phyloP scores from a whole-genome alignment of 2,888 invertebrate genomes.

The Coleophora deauratella region DNA sequence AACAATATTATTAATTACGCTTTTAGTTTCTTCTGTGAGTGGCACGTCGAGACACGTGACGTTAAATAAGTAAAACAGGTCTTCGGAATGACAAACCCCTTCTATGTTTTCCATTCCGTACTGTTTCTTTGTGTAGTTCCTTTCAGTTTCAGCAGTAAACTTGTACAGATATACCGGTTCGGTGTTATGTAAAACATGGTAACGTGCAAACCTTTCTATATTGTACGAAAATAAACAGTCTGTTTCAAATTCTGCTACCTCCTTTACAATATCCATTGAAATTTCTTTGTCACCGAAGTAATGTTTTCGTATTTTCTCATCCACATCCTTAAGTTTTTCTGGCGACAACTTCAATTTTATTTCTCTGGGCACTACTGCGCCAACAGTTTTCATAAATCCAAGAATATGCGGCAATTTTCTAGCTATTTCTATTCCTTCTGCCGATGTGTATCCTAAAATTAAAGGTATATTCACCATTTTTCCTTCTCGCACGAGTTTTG shows the following conservation, averaged over 20 bases:
- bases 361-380: slow-evolving; percentile 55
- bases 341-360: slow-evolving; percentile 42
- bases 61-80: slow-evolving; percentile 52
- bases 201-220: slow-evolving; percentile 47
- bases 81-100: slow-evolving; percentile 62
- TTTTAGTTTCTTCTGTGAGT: slow-evolving; percentile 41
- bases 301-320: slow-evolving; percentile 42
- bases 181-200: slow-evolving; percentile 26
- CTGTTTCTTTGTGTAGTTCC: slow-evolving; percentile 47
- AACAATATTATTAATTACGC: slow-evolving; percentile 38
- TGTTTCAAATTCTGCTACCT: slow-evolving; percentile 42
- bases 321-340: slow-evolving; percentile 31
- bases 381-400: slow-evolving; percentile 29
- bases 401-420: slow-evolving; percentile 34
- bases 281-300: slow-evolving; percentile 45
- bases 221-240: slow-evolving; percentile 51
- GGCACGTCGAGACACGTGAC: slow-evolving; percentile 47
- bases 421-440: slow-evolving; percentile 60
- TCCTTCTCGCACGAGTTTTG: slow-evolving; percentile 38
- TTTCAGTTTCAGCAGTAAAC: slow-evolving; percentile 52
- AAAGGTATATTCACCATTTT: slow-evolving; percentile 45
- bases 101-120: slow-evolving; percentile 46
- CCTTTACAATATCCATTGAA: slow-evolving; percentile 34
- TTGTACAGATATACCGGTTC: slow-evolving; percentile 50
- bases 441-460: slow-evolving; percentile 57